Base-by-base conservation (phyloP, 2,797 vertebrate genomes). In the Spinibarbus caldwelli region DNA sequence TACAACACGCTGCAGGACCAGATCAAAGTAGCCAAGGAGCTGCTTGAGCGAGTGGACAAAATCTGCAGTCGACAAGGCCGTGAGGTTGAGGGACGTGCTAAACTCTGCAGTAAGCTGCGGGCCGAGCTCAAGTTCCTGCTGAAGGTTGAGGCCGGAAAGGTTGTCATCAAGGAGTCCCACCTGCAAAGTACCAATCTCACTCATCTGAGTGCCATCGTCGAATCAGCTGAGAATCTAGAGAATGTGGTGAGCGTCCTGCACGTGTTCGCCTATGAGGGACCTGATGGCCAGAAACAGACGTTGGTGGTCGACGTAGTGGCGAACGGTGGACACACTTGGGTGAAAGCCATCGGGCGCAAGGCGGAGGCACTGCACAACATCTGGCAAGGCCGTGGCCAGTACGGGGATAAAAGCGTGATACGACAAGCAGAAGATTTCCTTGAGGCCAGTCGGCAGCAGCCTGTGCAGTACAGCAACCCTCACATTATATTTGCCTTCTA, bases 131-230 rank as follows among this genome's bases (percentile, higher is more conserved):
- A 97, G 84, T 99, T 99, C 90, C 90, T 99, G 45, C 93, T 93
- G 83, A 96, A 96, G 31, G 96, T 98, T 17, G 96, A 98, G 87
- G 91, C 93, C 0, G 97, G 97, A 0, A 95, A 97, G 87, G 94
- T 98, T 79, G 93, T 94, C 19, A 92, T 98, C 81, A 98, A 97
- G 87, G 97, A 98, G 89, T 97, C 97, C 4, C 97, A 99, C 88
- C 93, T 99, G 76, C 96, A 97, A 93, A 99, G 98, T 93, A 98
- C 97, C 19, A 99, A 99, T 89, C 95, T 99, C 47, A 98, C 97
- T 2, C 98, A 99, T 85, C 94, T 99, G 34, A 95, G 94, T 14
- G 98, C 98, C 57, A 92, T 99, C 1, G 95, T 99, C 47, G 96
- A 98, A 79, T 96, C 98, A 0, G 97, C 96, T 0, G 96, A 97